phyloP scores from a whole-genome alignment of 2,888 invertebrate species.

The Chloroclysta siterata region DNA sequence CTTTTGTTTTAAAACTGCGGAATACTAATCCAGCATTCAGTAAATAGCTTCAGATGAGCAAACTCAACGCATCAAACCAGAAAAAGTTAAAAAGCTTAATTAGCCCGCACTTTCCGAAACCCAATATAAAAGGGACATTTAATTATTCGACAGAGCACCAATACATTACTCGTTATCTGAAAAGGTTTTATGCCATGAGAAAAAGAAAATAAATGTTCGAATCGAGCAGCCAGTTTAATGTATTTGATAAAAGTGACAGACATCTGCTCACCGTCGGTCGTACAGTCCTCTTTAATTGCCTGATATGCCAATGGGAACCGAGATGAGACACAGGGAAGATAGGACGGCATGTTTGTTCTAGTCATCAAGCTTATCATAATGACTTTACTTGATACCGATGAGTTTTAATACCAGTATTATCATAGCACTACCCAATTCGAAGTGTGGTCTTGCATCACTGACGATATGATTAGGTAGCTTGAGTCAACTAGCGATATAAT shows the following conservation, averaged over 20 bases:
- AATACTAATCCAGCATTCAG: background rate
- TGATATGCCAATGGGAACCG: slow-evolving; percentile 71
- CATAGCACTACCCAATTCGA: background rate
- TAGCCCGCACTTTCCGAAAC: slow-evolving; percentile 60
- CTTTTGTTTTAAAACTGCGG: background rate
- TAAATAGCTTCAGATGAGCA: slow-evolving; percentile 9
- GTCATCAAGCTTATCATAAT: slow-evolving; percentile 37
- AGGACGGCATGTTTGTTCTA: slow-evolving; percentile 44
- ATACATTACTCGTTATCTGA: slow-evolving; percentile 81
- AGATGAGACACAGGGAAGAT: slow-evolving; percentile 35
- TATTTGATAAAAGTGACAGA: slow-evolving; percentile 83
- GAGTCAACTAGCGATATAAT: background rate
- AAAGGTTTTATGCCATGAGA: slow-evolving; percentile 69
- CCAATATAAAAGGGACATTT: slow-evolving; percentile 72
- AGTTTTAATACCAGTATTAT: background rate
- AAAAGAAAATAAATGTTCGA: slow-evolving; percentile 75
- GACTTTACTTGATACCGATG: slow-evolving; percentile 13
- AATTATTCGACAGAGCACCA: slow-evolving; percentile 75
- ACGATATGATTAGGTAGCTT: background rate
- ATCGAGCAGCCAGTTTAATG: slow-evolving; percentile 80
- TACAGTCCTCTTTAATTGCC: slow-evolving; percentile 76
- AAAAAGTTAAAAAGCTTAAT: slow-evolving; percentile 63
- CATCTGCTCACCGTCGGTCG: slow-evolving; percentile 77
- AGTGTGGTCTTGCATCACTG: background rate
- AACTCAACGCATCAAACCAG: slow-evolving; percentile 22